Percentiles rank a stretch among this genome's conserved stretches.
Evolutionary conservation across 2,888 invertebrate genomes (phyloP).

Genomic region (Spilarctia lutea): DNA sequence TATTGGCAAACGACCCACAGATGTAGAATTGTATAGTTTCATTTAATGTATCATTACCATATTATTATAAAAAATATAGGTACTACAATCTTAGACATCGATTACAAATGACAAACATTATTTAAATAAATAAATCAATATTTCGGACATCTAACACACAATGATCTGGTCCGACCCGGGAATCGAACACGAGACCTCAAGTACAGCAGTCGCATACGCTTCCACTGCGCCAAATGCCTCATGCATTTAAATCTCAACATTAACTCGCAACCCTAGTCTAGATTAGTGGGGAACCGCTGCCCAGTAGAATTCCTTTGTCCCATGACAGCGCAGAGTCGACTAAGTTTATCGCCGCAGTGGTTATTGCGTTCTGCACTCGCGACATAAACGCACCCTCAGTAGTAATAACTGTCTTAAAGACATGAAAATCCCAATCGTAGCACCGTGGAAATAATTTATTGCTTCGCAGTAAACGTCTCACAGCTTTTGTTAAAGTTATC

Average conservation of each 20-base stretch:
- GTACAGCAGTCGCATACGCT: too few relatives aligned
- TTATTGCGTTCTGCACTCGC: constrained; percentile 72
- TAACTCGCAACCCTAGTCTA: constrained; percentile 51
- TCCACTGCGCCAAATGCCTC: too few relatives aligned
- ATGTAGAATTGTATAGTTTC: neutral
- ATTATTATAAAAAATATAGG: neutral
- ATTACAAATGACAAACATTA: neutral
- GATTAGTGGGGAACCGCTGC: constrained; percentile 45
- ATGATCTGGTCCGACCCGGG: too few relatives aligned
- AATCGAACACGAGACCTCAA: too few relatives aligned
- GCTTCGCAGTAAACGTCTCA: constrained; percentile 12
- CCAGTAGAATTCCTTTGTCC: constrained; percentile 74
- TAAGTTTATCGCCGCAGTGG: constrained; percentile 74
- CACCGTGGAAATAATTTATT: constrained; percentile 63
- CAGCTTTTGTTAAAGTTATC: neutral
- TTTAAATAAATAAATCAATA: too few relatives aligned
- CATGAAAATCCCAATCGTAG: constrained; percentile 64
- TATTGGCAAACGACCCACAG: too few relatives aligned
- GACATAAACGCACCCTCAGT: constrained; percentile 70
- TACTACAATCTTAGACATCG: neutral
- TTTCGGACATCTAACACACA: too few relatives aligned
- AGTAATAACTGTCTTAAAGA: constrained; percentile 64
- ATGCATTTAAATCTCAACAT: neutral
- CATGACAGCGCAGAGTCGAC: constrained; percentile 62
- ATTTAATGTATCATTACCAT: too few relatives aligned